Base-by-base conservation (phyloP, 2,113 vertebrate species). In the Equus przewalskii region DNA sequence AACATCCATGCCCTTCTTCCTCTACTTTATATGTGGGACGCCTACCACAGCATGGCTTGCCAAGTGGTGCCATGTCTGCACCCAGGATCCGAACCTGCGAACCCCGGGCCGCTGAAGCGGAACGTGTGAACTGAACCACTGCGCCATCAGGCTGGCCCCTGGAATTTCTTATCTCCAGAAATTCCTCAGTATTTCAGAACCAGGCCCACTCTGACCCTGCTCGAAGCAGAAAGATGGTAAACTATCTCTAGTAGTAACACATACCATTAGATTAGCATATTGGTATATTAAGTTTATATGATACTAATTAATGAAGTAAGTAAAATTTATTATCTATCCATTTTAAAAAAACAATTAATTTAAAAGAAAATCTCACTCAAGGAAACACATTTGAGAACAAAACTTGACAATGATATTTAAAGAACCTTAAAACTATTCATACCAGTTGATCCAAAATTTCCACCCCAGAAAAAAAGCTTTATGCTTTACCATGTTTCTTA, bases 301-400 rank as follows among this genome's bases (percentile, higher is more conserved):
- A 65, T 54, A 96, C 36, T 28, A 95, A 51, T 56, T 86, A 90
- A 92, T 75, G 72, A 60, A 88, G 16, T 33, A 33, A 36, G 60
- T 69, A 94, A 76, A 96, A 41, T 70, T 46, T 49, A 93, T 10
- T 49, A 85, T 49, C 4, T 90, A 30, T 41, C 36, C 36, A 41
- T 41, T 36, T 92, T 76, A 28, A 30, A 67, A 95, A 81, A 73
- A 60, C 73, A 87, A 91, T 49, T 54, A 89, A 24, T 41, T 88
- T 64, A 91, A 92, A 95, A 92, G 73, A 88, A 73, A 95, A 81
- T 49, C 41, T 10, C 72, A 94, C 13, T 70, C 56, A 85, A 97
- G 33, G 30, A 92, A 69, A 90, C 14, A 81, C 72, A 67, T 16
- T 95, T 72, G 73, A 56, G 15, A 92, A 96, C 15, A 94, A 64